These are phyloP conservation scores for Schizotus pectinicornis DNA, from an alignment of 2,888 invertebrate genomes.

Conservation along the genomic window DNA sequence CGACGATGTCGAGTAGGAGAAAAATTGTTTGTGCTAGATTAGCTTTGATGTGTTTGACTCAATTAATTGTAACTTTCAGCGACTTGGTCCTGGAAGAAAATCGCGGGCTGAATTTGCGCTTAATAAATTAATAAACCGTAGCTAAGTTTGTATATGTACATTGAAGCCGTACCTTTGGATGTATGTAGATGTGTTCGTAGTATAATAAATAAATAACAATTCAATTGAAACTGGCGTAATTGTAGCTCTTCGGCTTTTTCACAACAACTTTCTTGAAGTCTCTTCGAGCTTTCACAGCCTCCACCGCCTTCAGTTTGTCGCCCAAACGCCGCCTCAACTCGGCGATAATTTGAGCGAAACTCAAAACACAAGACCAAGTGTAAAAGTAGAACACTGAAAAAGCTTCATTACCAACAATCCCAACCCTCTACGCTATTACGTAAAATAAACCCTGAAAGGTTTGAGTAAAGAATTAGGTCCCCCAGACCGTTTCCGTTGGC, in stretches of 20 bases:
- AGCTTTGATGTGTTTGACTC: neutral
- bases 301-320: slow-evolving; percentile 6
- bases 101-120: too few species aligned
- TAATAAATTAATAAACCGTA: too few species aligned
- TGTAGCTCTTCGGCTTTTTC: slow-evolving; percentile 9
- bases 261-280: neutral
- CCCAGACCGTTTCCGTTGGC: slow-evolving; percentile 26
- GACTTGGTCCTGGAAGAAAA: neutral
- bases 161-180: too few species aligned
- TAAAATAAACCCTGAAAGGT: slow-evolving; percentile 26
- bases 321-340: slow-evolving; percentile 10
- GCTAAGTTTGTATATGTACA: too few species aligned
- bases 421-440: slow-evolving; percentile 15
- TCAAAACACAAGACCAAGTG: slow-evolving; percentile 23
- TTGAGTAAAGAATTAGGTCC: slow-evolving; percentile 27
- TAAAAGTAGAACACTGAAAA: slow-evolving; percentile 26
- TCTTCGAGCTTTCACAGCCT: neutral
- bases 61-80: neutral
- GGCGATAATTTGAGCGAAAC: slow-evolving; percentile 18
- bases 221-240: slow-evolving; percentile 10
- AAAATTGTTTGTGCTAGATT: neutral
- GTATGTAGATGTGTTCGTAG: too few species aligned
- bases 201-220: too few species aligned
- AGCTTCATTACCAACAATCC: neutral
- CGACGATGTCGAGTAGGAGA: slow-evolving; percentile 7